These are phyloP conservation scores for Ciconia maguari DNA, from an alignment of 2,113 vertebrate species.

Conservation along the genomic window DNA sequence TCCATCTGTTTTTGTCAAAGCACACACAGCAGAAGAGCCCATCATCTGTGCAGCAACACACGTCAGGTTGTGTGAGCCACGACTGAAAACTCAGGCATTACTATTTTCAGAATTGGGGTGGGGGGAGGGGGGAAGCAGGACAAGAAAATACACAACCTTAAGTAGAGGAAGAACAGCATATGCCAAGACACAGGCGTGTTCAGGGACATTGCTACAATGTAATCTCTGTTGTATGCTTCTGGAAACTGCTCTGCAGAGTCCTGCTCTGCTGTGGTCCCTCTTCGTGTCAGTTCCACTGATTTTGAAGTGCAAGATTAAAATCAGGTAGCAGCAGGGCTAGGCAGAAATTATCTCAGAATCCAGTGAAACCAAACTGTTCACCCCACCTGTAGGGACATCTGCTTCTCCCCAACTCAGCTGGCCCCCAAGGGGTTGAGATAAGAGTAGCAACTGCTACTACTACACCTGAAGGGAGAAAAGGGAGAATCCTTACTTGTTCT, in stretches of 20 bases:
- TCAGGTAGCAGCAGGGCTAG: background rate
- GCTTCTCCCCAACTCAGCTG: background rate
- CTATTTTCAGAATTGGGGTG: background rate
- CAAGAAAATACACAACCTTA: background rate
- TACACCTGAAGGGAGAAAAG: background rate
- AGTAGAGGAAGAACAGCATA: background rate
- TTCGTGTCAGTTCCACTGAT: background rate
- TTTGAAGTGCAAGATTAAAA: background rate
- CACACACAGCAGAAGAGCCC: background rate
- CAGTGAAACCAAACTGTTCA: background rate
- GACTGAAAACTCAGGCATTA: background rate
- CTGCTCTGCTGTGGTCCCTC: background rate
- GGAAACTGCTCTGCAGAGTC: background rate
- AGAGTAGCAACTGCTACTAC: background rate
- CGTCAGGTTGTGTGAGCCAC: background rate
- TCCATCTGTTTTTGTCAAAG: background rate
- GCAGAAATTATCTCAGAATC: background rate
- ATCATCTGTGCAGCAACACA: background rate
- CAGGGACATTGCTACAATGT: background rate
- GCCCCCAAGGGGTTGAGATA: background rate
- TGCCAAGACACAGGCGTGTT: background rate
- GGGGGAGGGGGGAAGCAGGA: background rate
- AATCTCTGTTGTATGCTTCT: background rate
- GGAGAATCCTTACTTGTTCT: background rate
- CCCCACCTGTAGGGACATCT: background rate